A percentile compares a stretch with the other conserved stretches of the same genome.
These are phyloP conservation scores for Alethe castanea DNA, from an alignment of 2,113 vertebrate genomes.

Conservation along the genomic window DNA sequence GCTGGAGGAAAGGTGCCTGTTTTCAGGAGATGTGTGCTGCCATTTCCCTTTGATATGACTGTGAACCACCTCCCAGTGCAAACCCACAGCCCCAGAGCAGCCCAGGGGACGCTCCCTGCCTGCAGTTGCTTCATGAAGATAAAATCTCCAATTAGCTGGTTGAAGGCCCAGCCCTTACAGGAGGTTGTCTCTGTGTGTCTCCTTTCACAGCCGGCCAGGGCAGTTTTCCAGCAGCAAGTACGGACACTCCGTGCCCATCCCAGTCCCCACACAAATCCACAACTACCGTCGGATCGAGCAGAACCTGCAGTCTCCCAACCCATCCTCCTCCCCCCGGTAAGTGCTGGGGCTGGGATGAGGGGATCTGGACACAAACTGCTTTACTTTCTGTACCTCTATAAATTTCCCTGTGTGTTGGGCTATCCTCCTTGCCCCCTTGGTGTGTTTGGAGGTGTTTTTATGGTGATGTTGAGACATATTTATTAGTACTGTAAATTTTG, in stretches of 20 bases:
- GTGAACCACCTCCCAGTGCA: neutral
- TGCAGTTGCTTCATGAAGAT: neutral
- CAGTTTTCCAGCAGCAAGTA: conserved; percentile 73
- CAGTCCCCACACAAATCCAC: conserved; percentile 90
- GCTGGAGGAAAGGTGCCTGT: neutral
- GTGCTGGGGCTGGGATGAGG: neutral
- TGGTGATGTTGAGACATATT: neutral
- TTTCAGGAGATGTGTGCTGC: neutral
- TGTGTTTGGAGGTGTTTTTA: neutral
- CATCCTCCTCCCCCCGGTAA: conserved; percentile 74
- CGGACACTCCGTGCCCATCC: conserved; percentile 86
- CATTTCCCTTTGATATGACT: neutral
- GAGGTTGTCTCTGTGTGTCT: neutral
- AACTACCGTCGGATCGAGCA: conserved; percentile 93
- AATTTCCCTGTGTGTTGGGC: neutral
- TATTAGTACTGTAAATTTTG: neutral
- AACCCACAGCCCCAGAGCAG: neutral
- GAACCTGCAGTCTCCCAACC: conserved; percentile 84
- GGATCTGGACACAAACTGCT: neutral
- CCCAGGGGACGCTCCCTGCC: neutral
- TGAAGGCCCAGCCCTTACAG: neutral
- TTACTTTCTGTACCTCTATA: neutral
- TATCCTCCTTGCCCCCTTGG: neutral
- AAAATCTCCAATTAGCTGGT: neutral
- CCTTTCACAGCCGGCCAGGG: conserved; percentile 66